These are phyloP conservation scores for Strix occidentalis DNA, from an alignment of 2,797 vertebrate genomes.

Conservation along the genomic window DNA sequence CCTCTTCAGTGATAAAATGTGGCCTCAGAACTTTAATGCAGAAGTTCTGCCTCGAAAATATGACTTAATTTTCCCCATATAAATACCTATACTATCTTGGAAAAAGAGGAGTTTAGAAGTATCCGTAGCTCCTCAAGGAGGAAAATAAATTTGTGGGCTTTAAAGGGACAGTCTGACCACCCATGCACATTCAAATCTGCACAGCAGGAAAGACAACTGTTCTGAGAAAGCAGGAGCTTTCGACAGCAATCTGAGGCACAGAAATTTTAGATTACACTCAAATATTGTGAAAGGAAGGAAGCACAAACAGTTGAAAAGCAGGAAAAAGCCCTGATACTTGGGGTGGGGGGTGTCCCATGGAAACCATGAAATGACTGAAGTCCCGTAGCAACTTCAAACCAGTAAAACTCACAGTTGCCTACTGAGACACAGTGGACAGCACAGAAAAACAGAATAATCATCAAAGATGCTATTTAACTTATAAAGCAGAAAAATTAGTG, in stretches of 20 bases:
- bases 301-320: background rate
- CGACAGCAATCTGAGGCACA: background rate
- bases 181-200: background rate
- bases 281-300: background rate
- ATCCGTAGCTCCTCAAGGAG: background rate
- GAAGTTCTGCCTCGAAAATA: background rate
- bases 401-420: background rate
- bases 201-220: background rate
- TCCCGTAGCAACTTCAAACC: background rate
- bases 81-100: background rate
- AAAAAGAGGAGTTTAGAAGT: background rate
- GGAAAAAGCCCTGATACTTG: background rate
- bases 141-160: background rate
- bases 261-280: background rate
- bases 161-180: background rate
- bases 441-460: background rate
- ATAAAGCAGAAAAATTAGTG: background rate
- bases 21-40: background rate
- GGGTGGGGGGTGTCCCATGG: background rate
- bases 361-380: background rate
- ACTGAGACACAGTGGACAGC: background rate
- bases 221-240: background rate
- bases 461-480: background rate
- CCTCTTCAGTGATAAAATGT: background rate
- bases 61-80: background rate